These are phyloP conservation scores for Labeo catla DNA, from an alignment of 2,113 vertebrate genomes.

Conservation along the genomic window DNA sequence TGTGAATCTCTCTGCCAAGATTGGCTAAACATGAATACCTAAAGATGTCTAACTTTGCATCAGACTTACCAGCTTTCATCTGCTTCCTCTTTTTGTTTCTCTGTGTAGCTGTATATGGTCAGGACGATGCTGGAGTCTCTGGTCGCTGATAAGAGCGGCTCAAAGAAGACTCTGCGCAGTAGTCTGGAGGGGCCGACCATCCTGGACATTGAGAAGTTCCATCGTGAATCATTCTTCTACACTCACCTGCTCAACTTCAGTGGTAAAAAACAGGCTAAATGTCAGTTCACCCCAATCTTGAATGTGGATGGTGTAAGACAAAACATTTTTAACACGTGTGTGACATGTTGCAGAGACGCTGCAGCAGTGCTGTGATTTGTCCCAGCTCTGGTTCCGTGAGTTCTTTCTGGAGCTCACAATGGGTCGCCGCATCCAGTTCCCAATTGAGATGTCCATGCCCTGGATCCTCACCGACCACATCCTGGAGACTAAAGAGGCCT, in stretches of 20 bases:
- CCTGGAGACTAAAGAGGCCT: constrained; percentile 97
- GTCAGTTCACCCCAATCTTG: neutral
- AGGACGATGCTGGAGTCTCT: constrained; percentile 94
- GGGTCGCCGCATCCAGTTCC: constrained; percentile 98
- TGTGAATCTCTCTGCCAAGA: neutral
- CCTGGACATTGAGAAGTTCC: constrained; percentile 92
- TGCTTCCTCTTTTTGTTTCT: neutral
- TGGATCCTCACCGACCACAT: constrained; percentile 99
- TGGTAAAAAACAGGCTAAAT: constrained; percentile 77
- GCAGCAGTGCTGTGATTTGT: constrained; percentile 97
- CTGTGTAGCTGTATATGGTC: constrained; percentile 86
- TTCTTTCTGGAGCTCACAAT: constrained; percentile 99
- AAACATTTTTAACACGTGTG: neutral
- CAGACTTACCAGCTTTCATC: neutral
- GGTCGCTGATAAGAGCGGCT: constrained; percentile 91
- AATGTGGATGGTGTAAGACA: too few species aligned
- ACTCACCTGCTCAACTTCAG: constrained; percentile 92
- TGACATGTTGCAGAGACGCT: constrained; percentile 84
- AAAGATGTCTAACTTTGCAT: neutral
- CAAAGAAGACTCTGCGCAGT: constrained; percentile 92
- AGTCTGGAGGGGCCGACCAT: constrained; percentile 92
- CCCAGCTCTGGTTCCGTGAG: constrained; percentile 99
- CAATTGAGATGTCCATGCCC: constrained; percentile 99
- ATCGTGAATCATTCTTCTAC: constrained; percentile 94
- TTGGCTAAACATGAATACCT: neutral